These are phyloP conservation scores for Antrozous pallidus DNA, from an alignment of 2,797 vertebrate genomes.

Conservation along the genomic window DNA sequence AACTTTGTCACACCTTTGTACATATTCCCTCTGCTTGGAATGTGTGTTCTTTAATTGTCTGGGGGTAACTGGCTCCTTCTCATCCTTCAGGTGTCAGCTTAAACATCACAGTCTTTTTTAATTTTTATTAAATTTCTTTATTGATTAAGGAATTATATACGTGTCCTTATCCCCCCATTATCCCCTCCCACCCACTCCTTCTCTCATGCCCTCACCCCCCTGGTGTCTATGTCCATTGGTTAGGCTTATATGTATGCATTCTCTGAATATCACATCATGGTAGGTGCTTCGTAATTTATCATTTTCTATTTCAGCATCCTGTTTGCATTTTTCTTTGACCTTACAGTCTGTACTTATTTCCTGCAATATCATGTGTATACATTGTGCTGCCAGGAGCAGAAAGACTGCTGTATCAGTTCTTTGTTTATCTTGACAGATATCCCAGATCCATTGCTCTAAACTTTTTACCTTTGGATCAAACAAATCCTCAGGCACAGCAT, in stretches of 20 bases:
- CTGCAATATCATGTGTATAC: neutral
- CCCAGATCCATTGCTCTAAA: neutral
- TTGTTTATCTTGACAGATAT: neutral
- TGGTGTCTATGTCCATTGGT: too few relatives aligned
- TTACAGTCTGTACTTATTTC: neutral
- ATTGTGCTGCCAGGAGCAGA: neutral
- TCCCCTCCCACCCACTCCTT: too few relatives aligned
- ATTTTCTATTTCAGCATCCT: neutral
- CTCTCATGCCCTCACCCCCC: too few relatives aligned
- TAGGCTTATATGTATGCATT: too few relatives aligned
- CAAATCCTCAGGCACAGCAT: neutral
- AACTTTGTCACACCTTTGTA: neutral
- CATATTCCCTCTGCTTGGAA: neutral
- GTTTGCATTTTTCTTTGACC: neutral
- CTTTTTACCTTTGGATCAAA: neutral
- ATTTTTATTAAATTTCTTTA: neutral
- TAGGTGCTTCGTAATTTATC: neutral
- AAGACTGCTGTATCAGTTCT: neutral
- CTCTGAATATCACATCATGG: neutral
- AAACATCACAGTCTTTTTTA: neutral
- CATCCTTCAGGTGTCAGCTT: neutral
- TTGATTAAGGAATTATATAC: too few relatives aligned
- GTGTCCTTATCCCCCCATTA: too few relatives aligned
- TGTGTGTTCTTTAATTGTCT: neutral
- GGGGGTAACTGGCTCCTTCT: neutral